Evolutionary conservation across 2,797 vertebrate genomes (phyloP), one percentile per base, ranked within the genome.

Genomic region (Yasuhikotakia modesta): DNA sequence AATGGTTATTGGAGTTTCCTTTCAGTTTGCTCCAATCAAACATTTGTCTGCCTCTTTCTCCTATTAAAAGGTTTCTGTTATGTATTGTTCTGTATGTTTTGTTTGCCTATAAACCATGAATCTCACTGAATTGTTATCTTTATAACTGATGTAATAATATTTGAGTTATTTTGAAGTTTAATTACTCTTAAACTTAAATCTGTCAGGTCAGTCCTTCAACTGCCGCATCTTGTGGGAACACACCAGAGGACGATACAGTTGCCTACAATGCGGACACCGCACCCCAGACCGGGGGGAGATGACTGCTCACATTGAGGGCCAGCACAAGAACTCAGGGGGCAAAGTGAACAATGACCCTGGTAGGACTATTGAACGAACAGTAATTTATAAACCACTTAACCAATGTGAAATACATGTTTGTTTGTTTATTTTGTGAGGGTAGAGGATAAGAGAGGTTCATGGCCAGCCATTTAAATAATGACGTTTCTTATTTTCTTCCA

Each of bases 161-260:
- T 60, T 19, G 13, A 48, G n/a, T 35, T 52, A 1, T 68, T 65
- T 30, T 30, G 35, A 7, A 57, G 32, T 32, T 21, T 65, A 66
- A 76, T 11, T 27, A 21, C 45, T 58, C 5, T 10, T 46, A 72
- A 43, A 43, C 2, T 78, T 82, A 4, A 60, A 16, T 79, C 52
- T 79, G 4, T 75, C 88, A 97, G 96, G 93, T 68, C 86, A 92
- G 76, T 82, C 91, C 63, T 91, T 92, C 88, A 93, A 85, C 87
- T 94, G 94, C 82, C 95, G 95, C 58, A 93, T 98, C 24, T 91
- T 96, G 11, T 98, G 96, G 96, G 94, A 97, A 87, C 96, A 98
- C 91, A 98, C 95, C 2, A 95, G 93, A 72, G 96, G 95, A 58
- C 93, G 93, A 85, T 97, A 98, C 87, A 95, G 89, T 6, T 98